Conservation (phyloP, 2,888 invertebrate species). For the Cloeon dipterum region DNA sequence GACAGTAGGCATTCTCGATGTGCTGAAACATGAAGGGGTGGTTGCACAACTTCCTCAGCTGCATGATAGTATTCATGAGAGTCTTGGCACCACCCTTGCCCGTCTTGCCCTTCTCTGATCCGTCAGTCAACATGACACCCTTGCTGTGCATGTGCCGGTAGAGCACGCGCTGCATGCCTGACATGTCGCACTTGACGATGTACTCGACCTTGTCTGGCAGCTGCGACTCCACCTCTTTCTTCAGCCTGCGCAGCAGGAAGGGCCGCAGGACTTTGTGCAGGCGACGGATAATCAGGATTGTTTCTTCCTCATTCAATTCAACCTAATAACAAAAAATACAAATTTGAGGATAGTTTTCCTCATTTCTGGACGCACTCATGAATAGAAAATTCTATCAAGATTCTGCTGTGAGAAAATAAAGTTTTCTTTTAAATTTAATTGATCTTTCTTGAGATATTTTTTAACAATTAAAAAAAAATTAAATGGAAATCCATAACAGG, state of each 20-base stretch:
- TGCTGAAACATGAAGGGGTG: constrained; percentile 40
- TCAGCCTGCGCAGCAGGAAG: constrained; percentile 32
- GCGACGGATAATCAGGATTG: constrained; percentile 37
- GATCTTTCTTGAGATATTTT: no score
- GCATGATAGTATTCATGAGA: constrained; percentile 40
- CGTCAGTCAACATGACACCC: constrained; percentile 30
- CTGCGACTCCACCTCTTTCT: constrained; percentile 40
- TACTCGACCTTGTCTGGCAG: constrained; percentile 38
- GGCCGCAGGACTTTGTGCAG: constrained; percentile 40
- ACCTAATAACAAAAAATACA: constrained; percentile 15
- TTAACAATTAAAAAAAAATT: no score
- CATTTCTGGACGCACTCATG: no score
- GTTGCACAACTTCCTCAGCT: constrained; percentile 37
- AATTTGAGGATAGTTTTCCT: no score
- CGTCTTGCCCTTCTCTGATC: constrained; percentile 26
- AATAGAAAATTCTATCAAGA: no score
- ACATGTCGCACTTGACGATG: constrained; percentile 40
- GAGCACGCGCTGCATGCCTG: constrained; percentile 29
- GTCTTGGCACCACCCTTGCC: constrained; percentile 26
- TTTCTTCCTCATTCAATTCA: constrained; percentile 39
- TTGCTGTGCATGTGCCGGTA: constrained; percentile 32
- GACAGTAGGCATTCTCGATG: constrained; percentile 29
- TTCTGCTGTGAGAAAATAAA: no score
- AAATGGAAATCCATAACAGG: no score
- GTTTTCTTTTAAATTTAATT: no score